Evolutionary conservation across 2,888 invertebrate species (phyloP), one percentile per base, ranked within the genome.

Genomic region (Amblyjoppa fuscipennis): DNA sequence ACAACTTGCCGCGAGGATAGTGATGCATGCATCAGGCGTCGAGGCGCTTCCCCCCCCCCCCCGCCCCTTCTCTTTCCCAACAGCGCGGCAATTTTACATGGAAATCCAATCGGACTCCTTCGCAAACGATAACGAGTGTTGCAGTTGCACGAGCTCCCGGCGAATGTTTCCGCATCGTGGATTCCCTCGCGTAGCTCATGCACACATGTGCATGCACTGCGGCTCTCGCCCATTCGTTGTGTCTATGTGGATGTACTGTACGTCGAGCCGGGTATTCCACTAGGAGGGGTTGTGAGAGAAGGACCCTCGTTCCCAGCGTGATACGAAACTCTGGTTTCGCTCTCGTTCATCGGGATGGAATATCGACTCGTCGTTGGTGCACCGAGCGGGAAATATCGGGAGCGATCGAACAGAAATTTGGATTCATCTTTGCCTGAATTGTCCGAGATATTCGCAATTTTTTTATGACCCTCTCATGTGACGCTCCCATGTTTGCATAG

Each of bases 81-180:
- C 71, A 73, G 66, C 83, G 59, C 83, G 61, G 76, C 85, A 85
- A 85, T 83, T 85, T 85, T 83, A 85, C 85, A 85, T 85, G 85
- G 85, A 85, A 85, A 85, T 85, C 85, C 85, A 85, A 85, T 85
- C 80, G 85, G 68, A 83, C 68, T 83, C 80, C 80, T 80, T 85
- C 83, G 80, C 83, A 76, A 85, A 83, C 83, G 82, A 85, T 83
- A 85, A 85, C 85, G 85, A 85, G 83, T 85, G 83, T 76, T 49
- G 83, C 85, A 85, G 83, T 85, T 79, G 79, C 76, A 85, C 80
- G 76, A 76, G 82, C 79, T 83, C 81, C 71, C 78, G 56, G 66
- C 56, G 61, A 85, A 78, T 69, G 53, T 70, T 85, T 73, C 85
- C 76, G 76, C 66, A 59, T 53, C 68, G 83, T 70, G 76, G 64